These are phyloP conservation scores for Anarhynchus alexandrinus DNA, from an alignment of 2,113 vertebrate species.

Conservation along the genomic window DNA sequence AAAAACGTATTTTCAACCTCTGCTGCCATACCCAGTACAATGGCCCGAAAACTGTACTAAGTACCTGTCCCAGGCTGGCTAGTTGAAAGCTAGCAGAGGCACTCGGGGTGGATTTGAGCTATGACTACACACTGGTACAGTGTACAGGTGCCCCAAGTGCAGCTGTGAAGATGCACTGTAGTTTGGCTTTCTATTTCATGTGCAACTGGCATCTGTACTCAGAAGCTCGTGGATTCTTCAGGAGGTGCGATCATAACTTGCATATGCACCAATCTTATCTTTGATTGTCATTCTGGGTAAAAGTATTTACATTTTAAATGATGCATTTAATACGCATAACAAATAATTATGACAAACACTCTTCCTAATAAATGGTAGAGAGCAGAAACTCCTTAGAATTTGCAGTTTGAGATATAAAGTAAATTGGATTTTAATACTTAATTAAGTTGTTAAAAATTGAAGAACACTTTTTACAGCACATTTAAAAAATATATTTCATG, in stretches of 20 bases:
- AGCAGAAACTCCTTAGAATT: neutral
- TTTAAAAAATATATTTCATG: neutral
- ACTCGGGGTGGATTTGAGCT: neutral
- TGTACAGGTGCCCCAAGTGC: neutral
- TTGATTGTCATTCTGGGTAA: neutral
- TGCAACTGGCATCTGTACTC: neutral
- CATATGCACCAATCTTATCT: neutral
- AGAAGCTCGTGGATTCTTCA: neutral
- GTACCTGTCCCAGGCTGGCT: neutral
- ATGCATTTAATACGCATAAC: neutral
- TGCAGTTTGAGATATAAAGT: neutral
- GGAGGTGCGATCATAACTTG: neutral
- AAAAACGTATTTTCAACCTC: neutral
- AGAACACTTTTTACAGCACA: slow-evolving; percentile 3
- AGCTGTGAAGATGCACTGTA: neutral
- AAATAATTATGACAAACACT: slow-evolving; percentile 10
- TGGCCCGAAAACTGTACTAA: neutral
- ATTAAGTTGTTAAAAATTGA: slow-evolving; percentile 39
- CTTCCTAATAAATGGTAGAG: neutral
- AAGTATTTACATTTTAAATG: slow-evolving; percentile 35
- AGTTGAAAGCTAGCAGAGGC: neutral
- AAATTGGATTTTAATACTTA: slow-evolving; percentile 34
- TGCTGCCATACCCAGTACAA: neutral
- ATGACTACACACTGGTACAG: neutral
- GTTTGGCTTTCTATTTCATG: neutral